Conservation (phyloP, 2,888 invertebrate species). For the Bruchidius siliquastri region DNA sequence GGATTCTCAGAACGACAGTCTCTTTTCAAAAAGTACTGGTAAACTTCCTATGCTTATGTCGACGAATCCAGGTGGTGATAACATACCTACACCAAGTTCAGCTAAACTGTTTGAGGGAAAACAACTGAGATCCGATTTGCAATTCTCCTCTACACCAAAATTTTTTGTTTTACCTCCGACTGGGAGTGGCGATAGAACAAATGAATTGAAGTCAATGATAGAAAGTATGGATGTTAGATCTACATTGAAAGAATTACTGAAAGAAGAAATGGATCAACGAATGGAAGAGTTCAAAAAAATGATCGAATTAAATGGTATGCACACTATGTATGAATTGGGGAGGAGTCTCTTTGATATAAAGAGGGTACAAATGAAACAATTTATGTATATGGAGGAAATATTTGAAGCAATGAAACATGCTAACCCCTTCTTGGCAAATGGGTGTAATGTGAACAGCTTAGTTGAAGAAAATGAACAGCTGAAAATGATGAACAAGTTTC, state of each 20-base stretch:
- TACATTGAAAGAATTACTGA: constrained; percentile 18
- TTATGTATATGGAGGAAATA: constrained; percentile 35
- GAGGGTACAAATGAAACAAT: constrained; percentile 39
- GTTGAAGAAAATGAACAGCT: constrained; percentile 53
- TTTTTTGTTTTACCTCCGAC: background rate
- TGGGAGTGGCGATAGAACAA: background rate
- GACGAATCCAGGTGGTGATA: background rate
- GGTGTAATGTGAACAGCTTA: constrained; percentile 41
- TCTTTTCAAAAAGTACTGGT: constrained; percentile 3
- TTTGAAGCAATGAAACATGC: constrained; percentile 27
- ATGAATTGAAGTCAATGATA: background rate
- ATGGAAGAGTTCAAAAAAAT: constrained; percentile 28
- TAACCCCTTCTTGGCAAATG: constrained; percentile 42
- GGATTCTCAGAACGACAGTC: constrained; percentile 16
- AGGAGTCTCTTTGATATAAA: constrained; percentile 36
- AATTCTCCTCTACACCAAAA: constrained; percentile 26
- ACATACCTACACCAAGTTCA: background rate
- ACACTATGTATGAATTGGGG: constrained; percentile 29
- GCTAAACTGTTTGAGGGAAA: background rate
- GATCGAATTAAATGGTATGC: constrained; percentile 30
- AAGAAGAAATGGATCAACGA: constrained; percentile 28
- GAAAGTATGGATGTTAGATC: constrained; percentile 13
- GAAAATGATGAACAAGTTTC: no score
- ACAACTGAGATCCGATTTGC: background rate
- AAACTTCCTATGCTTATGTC: no score